Conservation (phyloP, 2,113 vertebrate genomes). For the Etheostoma cragini region DNA sequence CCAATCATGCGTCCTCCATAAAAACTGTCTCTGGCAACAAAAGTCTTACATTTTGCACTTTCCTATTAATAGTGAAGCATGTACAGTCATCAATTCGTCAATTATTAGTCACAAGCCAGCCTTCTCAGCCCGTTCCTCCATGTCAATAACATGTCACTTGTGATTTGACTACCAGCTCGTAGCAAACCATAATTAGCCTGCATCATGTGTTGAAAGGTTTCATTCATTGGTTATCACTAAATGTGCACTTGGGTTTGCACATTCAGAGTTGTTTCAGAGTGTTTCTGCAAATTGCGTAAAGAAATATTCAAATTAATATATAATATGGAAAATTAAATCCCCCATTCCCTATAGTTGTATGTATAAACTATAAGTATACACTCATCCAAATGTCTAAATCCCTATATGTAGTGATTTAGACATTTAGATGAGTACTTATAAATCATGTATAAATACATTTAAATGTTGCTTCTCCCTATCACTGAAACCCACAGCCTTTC, state of each 20-base stretch:
- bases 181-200: constrained; percentile 42
- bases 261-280: constrained; percentile 5
- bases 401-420: no score
- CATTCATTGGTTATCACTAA: constrained; percentile 33
- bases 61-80: constrained; percentile 4
- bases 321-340: no score
- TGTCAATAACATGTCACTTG: constrained; percentile 69
- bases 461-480: background rate
- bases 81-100: constrained; percentile 2
- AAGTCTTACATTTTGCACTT: constrained; percentile 22
- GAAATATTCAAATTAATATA: no score
- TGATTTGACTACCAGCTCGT: constrained; percentile 67
- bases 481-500: background rate
- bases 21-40: constrained; percentile 10
- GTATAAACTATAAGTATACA: no score
- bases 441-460: background rate
- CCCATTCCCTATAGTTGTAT: no score
- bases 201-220: constrained; percentile 19
- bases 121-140: constrained; percentile 7
- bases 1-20: constrained; percentile 49
- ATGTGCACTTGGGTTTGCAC: constrained; percentile 10
- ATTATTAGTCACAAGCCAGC: constrained; percentile 27
- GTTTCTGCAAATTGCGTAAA: background rate
- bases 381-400: no score
- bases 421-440: no score